A percentile compares a stretch with the other conserved stretches of the same genome.
Evolutionary conservation across 1,140 invertebrate species (phyloP).

Genomic region (Solen grandis): DNA sequence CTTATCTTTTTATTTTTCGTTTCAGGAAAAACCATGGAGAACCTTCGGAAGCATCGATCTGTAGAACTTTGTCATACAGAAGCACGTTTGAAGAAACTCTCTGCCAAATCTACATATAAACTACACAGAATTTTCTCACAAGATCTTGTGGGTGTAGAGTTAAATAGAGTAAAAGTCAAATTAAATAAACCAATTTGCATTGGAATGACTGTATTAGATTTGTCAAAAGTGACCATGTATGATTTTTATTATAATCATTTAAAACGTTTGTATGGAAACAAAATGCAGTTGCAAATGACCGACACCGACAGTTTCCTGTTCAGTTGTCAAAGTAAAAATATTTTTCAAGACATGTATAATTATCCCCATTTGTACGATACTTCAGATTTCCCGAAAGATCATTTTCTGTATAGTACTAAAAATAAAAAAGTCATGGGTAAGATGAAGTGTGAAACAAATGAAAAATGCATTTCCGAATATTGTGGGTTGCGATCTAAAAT

Average conservation of each 20-base stretch:
- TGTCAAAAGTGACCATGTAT: constrained; percentile 65
- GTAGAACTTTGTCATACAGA: constrained; percentile 32
- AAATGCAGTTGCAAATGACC: constrained; percentile 72
- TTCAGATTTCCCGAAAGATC: constrained; percentile 59
- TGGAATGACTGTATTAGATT: constrained; percentile 41
- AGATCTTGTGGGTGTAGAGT: constrained; percentile 54
- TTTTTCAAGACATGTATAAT: constrained; percentile 78
- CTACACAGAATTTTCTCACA: constrained; percentile 27
- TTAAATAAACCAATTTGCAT: constrained; percentile 49
- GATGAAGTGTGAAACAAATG: constrained; percentile 82
- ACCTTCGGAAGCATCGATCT: constrained; percentile 12
- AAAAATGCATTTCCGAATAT: constrained; percentile 42
- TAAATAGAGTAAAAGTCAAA: constrained; percentile 30
- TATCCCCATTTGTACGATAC: constrained; percentile 60
- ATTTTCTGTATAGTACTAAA: constrained; percentile 53
- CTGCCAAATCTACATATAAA: constrained; percentile 44
- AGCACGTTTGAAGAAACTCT: constrained; percentile 19
- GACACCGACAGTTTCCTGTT: constrained; percentile 81
- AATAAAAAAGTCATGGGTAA: constrained; percentile 82
- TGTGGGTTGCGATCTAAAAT: constrained; percentile 40
- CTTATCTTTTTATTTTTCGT: neutral
- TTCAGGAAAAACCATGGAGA: constrained; percentile 40
- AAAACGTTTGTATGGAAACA: constrained; percentile 69
- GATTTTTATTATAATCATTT: constrained; percentile 74
- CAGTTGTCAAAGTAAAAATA: constrained; percentile 77